Evolutionary conservation across 2,888 invertebrate genomes (phyloP).

Genomic region (Coelinius sp.): DNA sequence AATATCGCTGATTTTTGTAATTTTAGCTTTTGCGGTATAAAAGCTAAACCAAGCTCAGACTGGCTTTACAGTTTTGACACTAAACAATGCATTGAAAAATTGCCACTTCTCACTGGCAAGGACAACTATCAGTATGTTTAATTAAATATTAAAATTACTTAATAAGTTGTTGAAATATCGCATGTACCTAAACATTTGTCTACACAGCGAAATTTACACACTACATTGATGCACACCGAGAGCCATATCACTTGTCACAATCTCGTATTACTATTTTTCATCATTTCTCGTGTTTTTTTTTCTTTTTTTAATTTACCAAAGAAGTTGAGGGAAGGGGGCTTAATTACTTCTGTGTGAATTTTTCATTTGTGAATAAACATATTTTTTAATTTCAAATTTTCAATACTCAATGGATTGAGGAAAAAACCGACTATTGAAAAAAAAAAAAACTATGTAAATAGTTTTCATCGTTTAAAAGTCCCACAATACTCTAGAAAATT

Average conservation of each 20-base stretch:
- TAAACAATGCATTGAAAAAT: constrained; percentile 77
- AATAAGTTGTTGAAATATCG: constrained; percentile 11
- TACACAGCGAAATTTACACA: not conserved
- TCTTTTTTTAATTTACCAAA: constrained; percentile 35
- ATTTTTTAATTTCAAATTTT: constrained; percentile 12
- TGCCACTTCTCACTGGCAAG: constrained; percentile 77
- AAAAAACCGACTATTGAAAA: not conserved
- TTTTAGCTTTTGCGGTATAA: constrained; percentile 82
- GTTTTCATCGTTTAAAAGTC: not conserved
- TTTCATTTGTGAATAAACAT: constrained; percentile 24
- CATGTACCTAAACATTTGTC: not conserved
- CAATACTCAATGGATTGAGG: not conserved
- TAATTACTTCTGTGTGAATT: not conserved
- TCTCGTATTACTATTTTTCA: constrained; percentile 43
- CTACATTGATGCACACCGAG: constrained; percentile 12
- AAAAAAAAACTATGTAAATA: too few relatives aligned
- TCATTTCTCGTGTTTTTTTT: constrained; percentile 27
- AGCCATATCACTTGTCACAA: constrained; percentile 42
- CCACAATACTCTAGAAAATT: constrained; percentile 4
- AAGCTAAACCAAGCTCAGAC: constrained; percentile 81
- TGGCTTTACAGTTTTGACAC: constrained; percentile 81
- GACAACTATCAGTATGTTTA: constrained; percentile 82
- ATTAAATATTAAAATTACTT: constrained; percentile 41
- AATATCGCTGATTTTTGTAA: constrained; percentile 91
- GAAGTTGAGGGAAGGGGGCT: constrained; percentile 1